These are phyloP conservation scores for Tryphoninae sp. DNA, from an alignment of 2,888 invertebrate genomes.

Conservation along the genomic window DNA sequence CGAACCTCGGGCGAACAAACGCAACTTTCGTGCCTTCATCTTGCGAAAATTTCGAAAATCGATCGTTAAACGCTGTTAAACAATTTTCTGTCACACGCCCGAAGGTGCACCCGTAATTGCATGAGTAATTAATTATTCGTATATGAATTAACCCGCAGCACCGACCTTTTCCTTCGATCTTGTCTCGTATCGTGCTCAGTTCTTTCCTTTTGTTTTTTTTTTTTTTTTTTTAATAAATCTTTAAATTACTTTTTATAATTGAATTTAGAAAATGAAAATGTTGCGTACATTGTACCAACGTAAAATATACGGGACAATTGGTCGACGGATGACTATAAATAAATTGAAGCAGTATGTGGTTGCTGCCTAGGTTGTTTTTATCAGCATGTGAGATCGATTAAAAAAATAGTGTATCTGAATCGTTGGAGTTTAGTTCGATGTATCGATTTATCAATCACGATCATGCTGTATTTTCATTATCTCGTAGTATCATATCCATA, in stretches of 20 bases:
- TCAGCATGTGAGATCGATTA: neutral
- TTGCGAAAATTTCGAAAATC: constrained; percentile 1
- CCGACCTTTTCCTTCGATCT: constrained; percentile 10
- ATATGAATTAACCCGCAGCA: constrained; percentile 26
- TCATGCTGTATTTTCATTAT: neutral
- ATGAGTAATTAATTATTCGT: constrained; percentile 32
- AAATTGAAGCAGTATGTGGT: neutral
- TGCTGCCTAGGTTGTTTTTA: neutral
- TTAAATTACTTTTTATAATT: neutral
- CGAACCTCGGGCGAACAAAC: too few relatives aligned
- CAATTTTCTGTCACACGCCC: constrained; percentile 17
- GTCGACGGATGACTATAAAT: neutral
- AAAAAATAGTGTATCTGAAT: constrained; percentile 14
- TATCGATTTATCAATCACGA: neutral
- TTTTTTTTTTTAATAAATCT: neutral
- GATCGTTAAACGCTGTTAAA: neutral
- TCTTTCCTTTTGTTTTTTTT: too few relatives aligned
- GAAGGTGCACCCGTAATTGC: constrained; percentile 30
- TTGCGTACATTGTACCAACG: neutral
- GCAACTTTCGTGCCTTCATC: neutral
- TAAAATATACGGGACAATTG: constrained; percentile 11
- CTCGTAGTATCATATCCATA: neutral
- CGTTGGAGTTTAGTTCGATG: neutral
- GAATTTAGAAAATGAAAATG: neutral
- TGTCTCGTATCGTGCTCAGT: neutral